A percentile compares a stretch with the other conserved stretches of the same genome.
These are phyloP conservation scores for Strigamia maritima DNA, from an alignment of 2,888 invertebrate species.

Conservation along the genomic window DNA sequence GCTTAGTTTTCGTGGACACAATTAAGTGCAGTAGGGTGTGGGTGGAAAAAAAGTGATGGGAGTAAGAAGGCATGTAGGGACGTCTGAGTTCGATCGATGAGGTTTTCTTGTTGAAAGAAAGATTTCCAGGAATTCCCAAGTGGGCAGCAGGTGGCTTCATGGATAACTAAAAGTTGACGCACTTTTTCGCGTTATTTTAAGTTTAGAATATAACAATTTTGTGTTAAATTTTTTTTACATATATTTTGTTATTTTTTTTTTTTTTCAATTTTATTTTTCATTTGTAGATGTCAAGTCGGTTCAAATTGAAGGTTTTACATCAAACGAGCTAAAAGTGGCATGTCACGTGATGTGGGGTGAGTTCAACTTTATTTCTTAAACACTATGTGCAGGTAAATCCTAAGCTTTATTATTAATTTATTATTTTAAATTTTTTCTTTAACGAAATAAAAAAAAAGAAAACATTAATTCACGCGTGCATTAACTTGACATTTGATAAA, in stretches of 20 bases:
- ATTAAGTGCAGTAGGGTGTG: neutral
- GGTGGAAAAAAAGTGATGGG: neutral
- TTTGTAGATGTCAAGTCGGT: neutral
- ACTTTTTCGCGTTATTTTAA: neutral
- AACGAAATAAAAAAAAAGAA: neutral
- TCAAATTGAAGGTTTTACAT: neutral
- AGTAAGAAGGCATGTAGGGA: conserved; percentile 5
- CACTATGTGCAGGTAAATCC: neutral
- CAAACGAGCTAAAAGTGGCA: conserved; percentile 1
- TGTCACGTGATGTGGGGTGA: neutral
- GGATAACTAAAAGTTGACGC: neutral
- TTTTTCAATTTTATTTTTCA: neutral
- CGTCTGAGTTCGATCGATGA: neutral
- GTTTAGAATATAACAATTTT: neutral
- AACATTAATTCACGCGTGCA: no score
- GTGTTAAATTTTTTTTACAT: neutral
- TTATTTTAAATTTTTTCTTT: neutral
- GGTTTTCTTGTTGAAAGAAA: conserved; percentile 15
- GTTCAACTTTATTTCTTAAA: neutral
- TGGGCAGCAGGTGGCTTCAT: conserved; percentile 6
- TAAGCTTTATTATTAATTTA: neutral
- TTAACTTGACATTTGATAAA: no score
- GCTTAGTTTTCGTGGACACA: neutral
- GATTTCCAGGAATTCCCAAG: neutral
- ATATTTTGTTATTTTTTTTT: neutral